Evolutionary conservation across 2,797 vertebrate genomes (phyloP), one percentile per base, ranked within the genome.

Genomic region (Chaunax sp.): DNA sequence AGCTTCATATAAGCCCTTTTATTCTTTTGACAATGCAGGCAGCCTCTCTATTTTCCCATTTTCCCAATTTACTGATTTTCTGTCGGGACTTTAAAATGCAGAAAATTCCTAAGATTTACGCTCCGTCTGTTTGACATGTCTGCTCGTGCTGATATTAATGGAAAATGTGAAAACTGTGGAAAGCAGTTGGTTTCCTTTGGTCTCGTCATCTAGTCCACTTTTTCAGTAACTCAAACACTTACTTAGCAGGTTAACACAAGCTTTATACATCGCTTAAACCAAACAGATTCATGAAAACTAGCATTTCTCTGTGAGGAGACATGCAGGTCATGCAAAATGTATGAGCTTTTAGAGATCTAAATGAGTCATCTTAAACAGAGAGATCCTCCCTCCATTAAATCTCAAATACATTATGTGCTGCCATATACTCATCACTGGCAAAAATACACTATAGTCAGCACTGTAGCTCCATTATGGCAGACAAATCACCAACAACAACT

Each of bases 391-490:
- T 47, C 71, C 75, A 79, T 84, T 78, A 85, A 72, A 63, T 58
- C 49, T 56, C 13, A 55, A 61, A 69, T 79, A 65, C 77, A 82
- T 84, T 78, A 84, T 61, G 40, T 30, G 13, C 41, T 68, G 60
- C 53, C 60, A 53, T 49, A 55, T 44, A 4, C 52, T 75, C 54
- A 55, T 54, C 43, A 16, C 54, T 46, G 55, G 50, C 64, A 63
- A 35, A 70, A 74, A 46, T 54, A 51, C 33, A 22, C 56, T n/a
- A 12, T 8, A 16, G 74, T 80, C 82, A 84, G 75, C 75, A 80
- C 56, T 45, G 62, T 6, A 40, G 63, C 70, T 77, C 82, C 74
- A 88, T 89, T 86, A 87, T 56, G 25, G 72, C 49, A 1, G 8
- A 22, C 25, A 35, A 26, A 64, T 65, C 33, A 62, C 43, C 40